Conservation (phyloP, 2,113 vertebrate genomes). For the Siniperca chuatsi region DNA sequence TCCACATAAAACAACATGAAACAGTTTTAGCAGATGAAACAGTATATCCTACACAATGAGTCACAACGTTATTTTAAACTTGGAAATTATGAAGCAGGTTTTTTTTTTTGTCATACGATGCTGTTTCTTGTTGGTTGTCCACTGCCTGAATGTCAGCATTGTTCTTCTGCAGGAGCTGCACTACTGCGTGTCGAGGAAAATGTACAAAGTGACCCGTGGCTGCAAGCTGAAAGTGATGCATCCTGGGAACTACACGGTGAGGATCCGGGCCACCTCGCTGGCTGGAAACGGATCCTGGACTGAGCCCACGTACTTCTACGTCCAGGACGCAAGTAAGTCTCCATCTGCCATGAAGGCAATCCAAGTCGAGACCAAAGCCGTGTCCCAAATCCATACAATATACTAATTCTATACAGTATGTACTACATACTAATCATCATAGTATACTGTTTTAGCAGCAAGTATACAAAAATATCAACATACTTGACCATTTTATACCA, state of each 20-base stretch:
- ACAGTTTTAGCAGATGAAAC: not conserved
- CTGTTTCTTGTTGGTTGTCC: not conserved
- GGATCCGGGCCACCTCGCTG: conserved; percentile 92
- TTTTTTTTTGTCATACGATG: not conserved
- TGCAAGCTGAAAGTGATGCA: conserved; percentile 89
- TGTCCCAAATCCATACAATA: not conserved
- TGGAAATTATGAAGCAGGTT: not conserved
- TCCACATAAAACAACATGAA: conserved; percentile 1
- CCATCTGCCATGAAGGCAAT: not conserved
- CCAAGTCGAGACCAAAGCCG: not conserved
- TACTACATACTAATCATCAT: not conserved
- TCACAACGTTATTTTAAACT: conserved; percentile 25
- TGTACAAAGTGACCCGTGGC: conserved; percentile 85
- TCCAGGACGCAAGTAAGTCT: conserved; percentile 89
- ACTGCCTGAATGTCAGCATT: not conserved
- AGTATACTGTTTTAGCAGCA: not conserved
- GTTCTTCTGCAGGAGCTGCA: conserved; percentile 85
- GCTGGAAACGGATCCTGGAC: conserved; percentile 98
- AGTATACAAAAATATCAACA: not conserved
- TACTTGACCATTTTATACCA: not conserved
- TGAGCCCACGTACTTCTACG: conserved; percentile 89
- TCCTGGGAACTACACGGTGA: conserved; percentile 93
- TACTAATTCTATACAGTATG: not conserved
- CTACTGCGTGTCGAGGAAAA: conserved; percentile 92
- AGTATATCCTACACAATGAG: not conserved